A percentile compares a stretch with the other conserved stretches of the same genome.
phyloP scores from a whole-genome alignment of 2,797 vertebrate species.

The Pangasius sanitwongsei region DNA sequence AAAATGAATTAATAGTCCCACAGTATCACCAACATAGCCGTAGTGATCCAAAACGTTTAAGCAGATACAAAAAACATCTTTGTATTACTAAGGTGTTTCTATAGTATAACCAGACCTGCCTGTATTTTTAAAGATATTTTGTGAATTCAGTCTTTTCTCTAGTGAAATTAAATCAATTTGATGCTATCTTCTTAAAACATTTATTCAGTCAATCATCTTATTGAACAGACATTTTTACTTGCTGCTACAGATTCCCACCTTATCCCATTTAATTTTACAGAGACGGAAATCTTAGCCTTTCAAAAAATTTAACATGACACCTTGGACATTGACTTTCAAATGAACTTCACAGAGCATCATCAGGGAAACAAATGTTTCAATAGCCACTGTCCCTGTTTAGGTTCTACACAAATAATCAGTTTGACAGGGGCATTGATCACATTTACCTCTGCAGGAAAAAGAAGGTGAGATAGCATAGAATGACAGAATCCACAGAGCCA shows the following conservation, averaged over 20 bases:
- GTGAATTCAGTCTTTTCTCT: background rate
- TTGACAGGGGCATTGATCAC: conserved; percentile 74
- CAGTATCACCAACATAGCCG: background rate
- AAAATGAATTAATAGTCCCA: background rate
- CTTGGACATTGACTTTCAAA: conserved; percentile 27
- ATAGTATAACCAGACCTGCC: background rate
- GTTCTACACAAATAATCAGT: conserved; percentile 71
- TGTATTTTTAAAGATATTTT: background rate
- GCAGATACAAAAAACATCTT: background rate
- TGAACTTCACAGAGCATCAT: conserved; percentile 26
- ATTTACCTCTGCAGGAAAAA: conserved; percentile 64
- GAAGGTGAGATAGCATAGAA: conserved; percentile 57
- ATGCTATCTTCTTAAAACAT: background rate
- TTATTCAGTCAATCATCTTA: background rate
- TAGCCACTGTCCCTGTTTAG: conserved; percentile 58
- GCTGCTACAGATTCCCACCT: background rate
- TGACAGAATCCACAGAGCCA: conserved; percentile 54
- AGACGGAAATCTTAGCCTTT: conserved; percentile 39
- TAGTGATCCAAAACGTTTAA: background rate
- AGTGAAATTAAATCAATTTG: background rate
- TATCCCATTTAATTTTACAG: background rate
- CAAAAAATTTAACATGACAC: conserved; percentile 36
- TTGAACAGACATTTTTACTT: background rate
- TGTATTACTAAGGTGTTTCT: background rate
- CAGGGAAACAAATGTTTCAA: conserved; percentile 51